These are phyloP conservation scores for Aselliscus stoliczkanus DNA, from an alignment of 2,797 vertebrate genomes.

Conservation along the genomic window DNA sequence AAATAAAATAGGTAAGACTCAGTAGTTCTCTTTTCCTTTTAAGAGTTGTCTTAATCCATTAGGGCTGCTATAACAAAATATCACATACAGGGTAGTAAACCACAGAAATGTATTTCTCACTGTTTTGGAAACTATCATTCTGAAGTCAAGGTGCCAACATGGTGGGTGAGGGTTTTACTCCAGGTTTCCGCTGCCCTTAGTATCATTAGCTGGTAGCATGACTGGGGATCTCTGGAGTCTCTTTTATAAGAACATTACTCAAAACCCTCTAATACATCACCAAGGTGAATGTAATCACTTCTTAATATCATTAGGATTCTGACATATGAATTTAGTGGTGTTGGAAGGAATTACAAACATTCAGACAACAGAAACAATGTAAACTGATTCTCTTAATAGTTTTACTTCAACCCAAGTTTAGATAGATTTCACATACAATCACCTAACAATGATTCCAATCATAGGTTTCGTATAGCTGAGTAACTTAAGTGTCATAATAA, in stretches of 20 bases:
- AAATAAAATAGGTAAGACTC: not conserved
- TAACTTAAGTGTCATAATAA: not conserved
- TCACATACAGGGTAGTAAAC: not conserved
- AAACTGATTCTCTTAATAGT: not conserved
- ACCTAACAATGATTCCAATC: not conserved
- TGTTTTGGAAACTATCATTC: not conserved
- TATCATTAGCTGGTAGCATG: not conserved
- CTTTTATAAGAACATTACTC: not conserved
- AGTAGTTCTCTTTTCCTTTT: not conserved
- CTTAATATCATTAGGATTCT: not conserved
- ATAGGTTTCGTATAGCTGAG: not conserved
- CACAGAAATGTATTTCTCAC: not conserved
- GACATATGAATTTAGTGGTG: not conserved
- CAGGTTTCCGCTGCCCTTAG: no score
- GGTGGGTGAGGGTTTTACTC: not conserved
- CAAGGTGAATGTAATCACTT: not conserved
- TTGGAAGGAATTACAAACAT: not conserved
- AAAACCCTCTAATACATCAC: not conserved
- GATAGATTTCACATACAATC: not conserved
- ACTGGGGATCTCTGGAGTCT: not conserved
- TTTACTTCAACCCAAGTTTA: not conserved
- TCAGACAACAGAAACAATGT: not conserved
- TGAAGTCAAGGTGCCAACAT: not conserved
- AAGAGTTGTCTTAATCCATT: not conserved
- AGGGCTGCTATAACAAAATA: not conserved